Conservation (phyloP, 2,797 vertebrate genomes). For the Darevskia mixta region DNA sequence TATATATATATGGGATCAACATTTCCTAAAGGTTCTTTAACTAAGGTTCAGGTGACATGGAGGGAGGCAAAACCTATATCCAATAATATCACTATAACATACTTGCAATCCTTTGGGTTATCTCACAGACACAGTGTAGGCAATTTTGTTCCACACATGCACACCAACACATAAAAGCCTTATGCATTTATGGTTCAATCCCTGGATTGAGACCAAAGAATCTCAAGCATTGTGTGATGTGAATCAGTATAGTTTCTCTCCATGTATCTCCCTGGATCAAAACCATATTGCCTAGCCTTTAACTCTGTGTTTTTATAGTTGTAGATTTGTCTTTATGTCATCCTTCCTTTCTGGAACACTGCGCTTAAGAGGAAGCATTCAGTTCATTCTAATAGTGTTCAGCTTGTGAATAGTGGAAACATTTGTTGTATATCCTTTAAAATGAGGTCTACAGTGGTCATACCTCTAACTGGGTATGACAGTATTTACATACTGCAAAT, state of each 20-base stretch:
- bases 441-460: slow-evolving; percentile 8
- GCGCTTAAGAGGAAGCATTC: neutral
- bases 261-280: neutral
- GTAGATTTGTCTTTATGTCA: too few relatives aligned
- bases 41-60: neutral
- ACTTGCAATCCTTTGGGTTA: neutral
- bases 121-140: neutral
- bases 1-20: too few relatives aligned
- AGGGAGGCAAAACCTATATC: neutral
- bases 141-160: too few relatives aligned
- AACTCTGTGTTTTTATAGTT: slow-evolving; percentile 33
- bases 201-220: neutral
- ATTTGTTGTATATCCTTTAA: slow-evolving; percentile 48
- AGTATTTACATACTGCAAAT: neutral
- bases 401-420: slow-evolving; percentile 5
- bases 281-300: neutral
- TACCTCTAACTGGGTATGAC: neutral
- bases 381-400: slow-evolving; percentile 28
- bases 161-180: neutral
- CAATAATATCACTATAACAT: neutral
- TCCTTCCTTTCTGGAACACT: neutral
- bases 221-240: neutral
- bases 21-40: neutral
- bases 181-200: neutral
- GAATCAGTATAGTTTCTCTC: neutral